These are phyloP conservation scores for Odontesthes bonariensis DNA, from an alignment of 2,113 vertebrate genomes.

Conservation along the genomic window DNA sequence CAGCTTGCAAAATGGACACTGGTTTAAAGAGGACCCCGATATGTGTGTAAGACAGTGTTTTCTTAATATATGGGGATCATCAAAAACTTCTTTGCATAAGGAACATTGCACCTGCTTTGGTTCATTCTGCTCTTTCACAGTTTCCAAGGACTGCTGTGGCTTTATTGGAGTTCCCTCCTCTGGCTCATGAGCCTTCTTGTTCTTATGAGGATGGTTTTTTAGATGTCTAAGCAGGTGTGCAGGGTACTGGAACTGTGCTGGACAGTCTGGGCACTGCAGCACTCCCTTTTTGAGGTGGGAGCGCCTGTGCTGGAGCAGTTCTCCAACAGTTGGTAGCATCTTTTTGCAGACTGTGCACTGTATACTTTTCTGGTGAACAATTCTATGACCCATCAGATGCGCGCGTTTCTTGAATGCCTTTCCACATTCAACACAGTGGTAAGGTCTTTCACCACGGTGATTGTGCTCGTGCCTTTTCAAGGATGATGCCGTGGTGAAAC, in stretches of 20 bases:
- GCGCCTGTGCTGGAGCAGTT: constrained; percentile 79
- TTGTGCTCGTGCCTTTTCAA: constrained; percentile 69
- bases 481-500: constrained; percentile 38
- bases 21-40: constrained; percentile 50
- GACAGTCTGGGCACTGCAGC: constrained; percentile 82
- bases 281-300: constrained; percentile 73
- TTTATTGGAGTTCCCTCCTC: constrained; percentile 17
- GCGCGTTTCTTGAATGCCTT: constrained; percentile 71
- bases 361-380: constrained; percentile 76
- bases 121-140: constrained; percentile 30
- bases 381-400: constrained; percentile 76
- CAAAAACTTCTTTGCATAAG: constrained; percentile 75
- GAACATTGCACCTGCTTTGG: constrained; percentile 60
- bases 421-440: constrained; percentile 79
- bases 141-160: constrained; percentile 18
- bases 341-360: constrained; percentile 83
- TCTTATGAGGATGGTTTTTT: constrained; percentile 53
- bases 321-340: constrained; percentile 73
- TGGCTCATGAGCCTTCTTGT: constrained; percentile 5
- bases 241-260: constrained; percentile 74
- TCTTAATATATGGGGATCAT: constrained; percentile 61
- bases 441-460: constrained; percentile 80
- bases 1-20: constrained; percentile 82
- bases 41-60: constrained; percentile 77
- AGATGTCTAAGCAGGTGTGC: constrained; percentile 75